These are phyloP conservation scores for Diabrotica virgifera DNA, from an alignment of 1,140 invertebrate genomes.

Conservation along the genomic window DNA sequence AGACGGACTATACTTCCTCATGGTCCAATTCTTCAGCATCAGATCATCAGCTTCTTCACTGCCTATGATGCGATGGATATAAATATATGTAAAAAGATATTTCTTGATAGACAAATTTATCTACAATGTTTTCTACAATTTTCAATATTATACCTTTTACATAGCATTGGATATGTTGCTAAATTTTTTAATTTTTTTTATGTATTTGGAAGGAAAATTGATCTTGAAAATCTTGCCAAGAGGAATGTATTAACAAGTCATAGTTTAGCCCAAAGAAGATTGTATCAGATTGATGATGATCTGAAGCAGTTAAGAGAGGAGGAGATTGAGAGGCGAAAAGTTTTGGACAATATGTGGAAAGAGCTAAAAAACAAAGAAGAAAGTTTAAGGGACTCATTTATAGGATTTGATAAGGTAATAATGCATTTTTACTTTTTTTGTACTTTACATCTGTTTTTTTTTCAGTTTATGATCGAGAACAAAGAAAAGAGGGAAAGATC, in stretches of 20 bases:
- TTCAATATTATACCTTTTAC: background rate
- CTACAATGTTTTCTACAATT: background rate
- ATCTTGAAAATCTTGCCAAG: conserved; percentile 22
- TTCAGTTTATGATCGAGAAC: conserved; percentile 31
- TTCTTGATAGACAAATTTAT: no score
- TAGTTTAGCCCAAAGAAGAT: conserved; percentile 20
- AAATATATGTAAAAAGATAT: no score
- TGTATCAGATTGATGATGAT: conserved; percentile 20
- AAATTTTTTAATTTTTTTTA: background rate
- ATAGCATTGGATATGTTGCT: background rate
- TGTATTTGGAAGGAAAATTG: conserved; percentile 14
- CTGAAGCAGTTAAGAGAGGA: conserved; percentile 17
- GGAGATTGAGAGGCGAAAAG: conserved; percentile 16
- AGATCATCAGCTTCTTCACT: background rate
- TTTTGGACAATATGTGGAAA: conserved; percentile 24
- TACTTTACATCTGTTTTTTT: background rate
- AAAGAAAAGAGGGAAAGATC: conserved; percentile 29
- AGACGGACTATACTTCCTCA: no score
- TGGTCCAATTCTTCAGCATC: background rate
- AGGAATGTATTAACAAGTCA: conserved; percentile 24
- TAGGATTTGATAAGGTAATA: conserved; percentile 24
- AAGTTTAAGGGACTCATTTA: conserved; percentile 24
- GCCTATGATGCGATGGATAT: no score
- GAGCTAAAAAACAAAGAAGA: conserved; percentile 25
- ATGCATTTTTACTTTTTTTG: background rate